Evolutionary conservation across 2,888 invertebrate genomes (phyloP), one percentile per base, ranked within the genome.

Genomic region (Drosophila kambysellisi): DNA sequence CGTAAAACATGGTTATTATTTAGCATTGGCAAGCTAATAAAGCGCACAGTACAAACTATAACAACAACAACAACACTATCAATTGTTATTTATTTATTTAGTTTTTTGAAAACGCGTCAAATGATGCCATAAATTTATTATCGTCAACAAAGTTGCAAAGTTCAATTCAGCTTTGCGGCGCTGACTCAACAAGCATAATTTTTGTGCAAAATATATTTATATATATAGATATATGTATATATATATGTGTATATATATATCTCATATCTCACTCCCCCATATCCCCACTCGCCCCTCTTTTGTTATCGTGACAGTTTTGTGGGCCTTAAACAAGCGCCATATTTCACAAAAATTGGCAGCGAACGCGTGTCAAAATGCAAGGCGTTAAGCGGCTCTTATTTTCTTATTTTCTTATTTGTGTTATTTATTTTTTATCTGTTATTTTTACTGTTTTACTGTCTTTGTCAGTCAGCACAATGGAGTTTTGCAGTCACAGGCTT

Each of bases 331-430:
- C 75, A 79, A 79, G 74, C 74, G 79, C 75, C 70, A 80, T 74
- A 82, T 82, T 74, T 82, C 58, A 66, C 56, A 29, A 50, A 46
- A 74, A 85, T 77, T 80, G 85, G 72, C 82, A 82, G 77, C 69
- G 32, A 78, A 65, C 88, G 85, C 77, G 85, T 88, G 85, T 89
- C 86, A 85, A 68, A 85, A 82, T 68, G 76, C 88, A 77, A 83
- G 86, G 90, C 90, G 81, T 76, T 86, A 86, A 88, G 86, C 85
- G 68, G 71, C 83, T 70, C 65, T 74, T 33, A 57, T 35, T 79
- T 41, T 35, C 32, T 29, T 33, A 7, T 58, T 46, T 17, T 39
- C 9, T 70, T 15, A 59, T 58, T 46, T 46, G 46, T 17, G 66
- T 56, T 56, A 32, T 32, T 52, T 52, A 50, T 25, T 35, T 41